A percentile compares a stretch with the other conserved stretches of the same genome.
These are phyloP conservation scores for Temnothorax curvispinosus DNA, from an alignment of 1,140 invertebrate species.

Conservation along the genomic window DNA sequence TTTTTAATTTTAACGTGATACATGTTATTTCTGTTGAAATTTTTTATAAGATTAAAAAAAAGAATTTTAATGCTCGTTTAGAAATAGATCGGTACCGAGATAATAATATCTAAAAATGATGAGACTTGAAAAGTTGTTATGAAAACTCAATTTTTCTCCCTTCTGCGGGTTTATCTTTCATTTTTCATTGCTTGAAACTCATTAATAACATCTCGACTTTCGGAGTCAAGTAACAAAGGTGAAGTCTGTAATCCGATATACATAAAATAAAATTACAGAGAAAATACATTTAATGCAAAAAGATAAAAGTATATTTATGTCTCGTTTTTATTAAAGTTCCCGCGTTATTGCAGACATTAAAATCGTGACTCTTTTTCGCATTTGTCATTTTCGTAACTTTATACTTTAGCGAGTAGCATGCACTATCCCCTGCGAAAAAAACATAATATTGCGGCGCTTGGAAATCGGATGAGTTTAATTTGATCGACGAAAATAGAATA, in stretches of 20 bases:
- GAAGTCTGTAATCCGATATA: background rate
- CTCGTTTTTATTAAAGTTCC: background rate
- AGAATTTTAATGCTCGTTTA: background rate
- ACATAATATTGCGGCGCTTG: background rate
- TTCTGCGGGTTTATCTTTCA: slow-evolving; percentile 4
- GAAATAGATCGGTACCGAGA: background rate
- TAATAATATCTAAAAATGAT: background rate
- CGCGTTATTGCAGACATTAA: background rate
- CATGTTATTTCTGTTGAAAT: background rate
- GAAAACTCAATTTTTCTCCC: background rate
- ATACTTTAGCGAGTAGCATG: too few species aligned
- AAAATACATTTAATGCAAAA: slow-evolving; percentile 1
- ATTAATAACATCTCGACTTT: slow-evolving; percentile 34
- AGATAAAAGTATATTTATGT: slow-evolving; percentile 1
- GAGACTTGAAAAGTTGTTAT: background rate
- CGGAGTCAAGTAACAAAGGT: slow-evolving; percentile 3
- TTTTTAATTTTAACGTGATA: slow-evolving; percentile 3
- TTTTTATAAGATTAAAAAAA: slow-evolving; percentile 1
- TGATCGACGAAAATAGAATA: background rate
- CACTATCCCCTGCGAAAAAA: background rate
- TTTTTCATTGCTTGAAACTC: background rate
- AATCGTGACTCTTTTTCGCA: background rate
- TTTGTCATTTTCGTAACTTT: background rate
- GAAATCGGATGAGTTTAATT: background rate
- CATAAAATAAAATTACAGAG: slow-evolving; percentile 6